phyloP scores from a whole-genome alignment of 2,888 invertebrate species.

The Sminthurinus aureus region DNA sequence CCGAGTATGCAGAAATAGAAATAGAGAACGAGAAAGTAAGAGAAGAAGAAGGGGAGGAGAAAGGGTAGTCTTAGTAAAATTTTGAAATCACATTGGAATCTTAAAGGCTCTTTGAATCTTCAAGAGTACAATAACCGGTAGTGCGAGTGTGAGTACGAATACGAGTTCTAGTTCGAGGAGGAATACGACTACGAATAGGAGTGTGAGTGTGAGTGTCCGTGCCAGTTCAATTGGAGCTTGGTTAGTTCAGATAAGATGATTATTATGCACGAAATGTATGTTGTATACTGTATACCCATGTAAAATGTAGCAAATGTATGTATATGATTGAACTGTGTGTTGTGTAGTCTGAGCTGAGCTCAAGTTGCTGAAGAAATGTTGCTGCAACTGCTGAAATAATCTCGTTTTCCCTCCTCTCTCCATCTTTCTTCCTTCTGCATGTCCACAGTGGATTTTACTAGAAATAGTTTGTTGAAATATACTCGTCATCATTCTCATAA shows the following conservation, averaged over 20 bases:
- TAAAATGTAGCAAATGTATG: background rate
- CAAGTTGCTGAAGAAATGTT: background rate
- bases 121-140: background rate
- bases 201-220: background rate
- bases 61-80: background rate
- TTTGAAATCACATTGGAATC: constrained; percentile 17
- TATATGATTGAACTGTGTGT: constrained; percentile 11
- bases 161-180: background rate
- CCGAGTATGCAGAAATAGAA: background rate
- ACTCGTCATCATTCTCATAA: constrained; percentile 13
- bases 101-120: constrained; percentile 18
- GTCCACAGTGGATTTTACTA: background rate
- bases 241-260: constrained; percentile 2
- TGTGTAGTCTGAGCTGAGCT: too few species aligned
- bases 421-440: background rate
- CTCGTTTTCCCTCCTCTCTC: constrained; percentile 9
- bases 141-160: constrained; percentile 3
- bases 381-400: constrained; percentile 6
- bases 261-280: background rate
- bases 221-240: background rate
- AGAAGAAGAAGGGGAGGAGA: background rate
- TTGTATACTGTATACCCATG: background rate
- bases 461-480: constrained; percentile 15
- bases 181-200: background rate
- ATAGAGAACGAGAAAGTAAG: background rate